Evolutionary conservation across 2,888 invertebrate genomes (phyloP).

Genomic region (Amphiduros pacificus): DNA sequence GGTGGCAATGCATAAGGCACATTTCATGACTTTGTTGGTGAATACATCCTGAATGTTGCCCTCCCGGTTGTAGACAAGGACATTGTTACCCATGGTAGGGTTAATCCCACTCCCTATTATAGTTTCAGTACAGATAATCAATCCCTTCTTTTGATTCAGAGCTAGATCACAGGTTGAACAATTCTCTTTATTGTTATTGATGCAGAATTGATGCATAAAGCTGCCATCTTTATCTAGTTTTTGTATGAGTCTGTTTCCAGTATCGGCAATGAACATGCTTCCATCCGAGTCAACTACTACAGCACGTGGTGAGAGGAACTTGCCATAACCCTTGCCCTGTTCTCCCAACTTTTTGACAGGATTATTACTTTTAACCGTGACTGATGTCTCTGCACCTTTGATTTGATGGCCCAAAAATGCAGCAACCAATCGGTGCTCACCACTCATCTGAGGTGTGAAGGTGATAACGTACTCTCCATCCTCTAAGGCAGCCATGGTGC

Average conservation of each 20-base stretch:
- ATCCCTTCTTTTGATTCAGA: constrained; percentile 18
- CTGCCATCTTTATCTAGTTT: constrained; percentile 24
- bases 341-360: constrained; percentile 26
- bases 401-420: constrained; percentile 27
- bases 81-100: constrained; percentile 28
- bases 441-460: constrained; percentile 29
- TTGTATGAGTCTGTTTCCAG: constrained; percentile 31
- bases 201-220: constrained; percentile 26
- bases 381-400: constrained; percentile 17
- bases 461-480: constrained; percentile 10
- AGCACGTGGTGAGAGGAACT: constrained; percentile 29
- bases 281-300: constrained; percentile 26
- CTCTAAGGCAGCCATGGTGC: neutral
- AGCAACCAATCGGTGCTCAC: constrained; percentile 22
- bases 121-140: constrained; percentile 32
- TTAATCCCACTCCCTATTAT: constrained; percentile 19
- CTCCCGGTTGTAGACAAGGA: constrained; percentile 22
- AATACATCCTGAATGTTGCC: constrained; percentile 29
- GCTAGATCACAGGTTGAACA: constrained; percentile 31
- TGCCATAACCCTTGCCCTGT: constrained; percentile 27
- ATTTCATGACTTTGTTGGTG: constrained; percentile 31
- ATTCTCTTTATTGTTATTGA: constrained; percentile 20
- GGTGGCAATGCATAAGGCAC: constrained; percentile 30
- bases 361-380: constrained; percentile 29
- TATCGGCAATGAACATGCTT: constrained; percentile 29